Percentiles rank a stretch among this genome's conserved stretches.
These are phyloP conservation scores for Phortica magna DNA, from an alignment of 2,888 invertebrate genomes.

Conservation along the genomic window DNA sequence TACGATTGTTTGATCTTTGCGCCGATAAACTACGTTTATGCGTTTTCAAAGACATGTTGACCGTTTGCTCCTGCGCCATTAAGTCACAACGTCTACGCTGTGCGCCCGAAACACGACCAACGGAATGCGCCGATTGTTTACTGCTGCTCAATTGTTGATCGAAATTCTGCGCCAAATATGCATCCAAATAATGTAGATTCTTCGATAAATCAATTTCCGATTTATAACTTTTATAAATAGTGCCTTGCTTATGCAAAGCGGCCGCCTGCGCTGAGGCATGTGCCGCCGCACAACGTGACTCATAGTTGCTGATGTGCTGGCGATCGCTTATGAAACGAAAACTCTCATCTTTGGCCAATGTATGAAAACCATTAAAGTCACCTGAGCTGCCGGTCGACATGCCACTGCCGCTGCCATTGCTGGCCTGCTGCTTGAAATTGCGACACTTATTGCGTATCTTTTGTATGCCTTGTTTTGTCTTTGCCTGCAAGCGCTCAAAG, in stretches of 20 bases:
- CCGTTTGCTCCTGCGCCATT: slow-evolving; percentile 45
- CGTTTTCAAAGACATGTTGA: slow-evolving; percentile 32
- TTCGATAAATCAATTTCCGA: slow-evolving; percentile 77
- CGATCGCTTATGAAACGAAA: slow-evolving; percentile 75
- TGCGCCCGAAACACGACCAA: slow-evolving; percentile 66
- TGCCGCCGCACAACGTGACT: slow-evolving; percentile 68
- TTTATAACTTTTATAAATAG: slow-evolving; percentile 77
- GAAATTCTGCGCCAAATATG: slow-evolving; percentile 77
- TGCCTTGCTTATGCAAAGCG: slow-evolving; percentile 30
- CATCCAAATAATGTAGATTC: slow-evolving; percentile 77
- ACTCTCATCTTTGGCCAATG: slow-evolving; percentile 73
- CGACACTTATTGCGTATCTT: slow-evolving; percentile 77
- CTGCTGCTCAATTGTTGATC: slow-evolving; percentile 68
- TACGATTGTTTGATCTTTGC: slow-evolving; percentile 52
- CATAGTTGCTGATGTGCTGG: slow-evolving; percentile 73
- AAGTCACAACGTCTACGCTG: slow-evolving; percentile 51
- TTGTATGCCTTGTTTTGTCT: slow-evolving; percentile 75
- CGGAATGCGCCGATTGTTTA: slow-evolving; percentile 71
- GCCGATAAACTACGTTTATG: slow-evolving; percentile 74
- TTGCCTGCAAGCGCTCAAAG: slow-evolving; percentile 75
- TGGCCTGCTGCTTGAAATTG: slow-evolving; percentile 64
- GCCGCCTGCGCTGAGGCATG: slow-evolving; percentile 55
- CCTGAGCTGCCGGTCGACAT: slow-evolving; percentile 35
- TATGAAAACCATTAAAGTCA: slow-evolving; percentile 69
- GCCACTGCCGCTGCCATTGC: slow-evolving; percentile 37